These are phyloP conservation scores for Timandra comae DNA, from an alignment of 2,888 invertebrate species.

Conservation along the genomic window DNA sequence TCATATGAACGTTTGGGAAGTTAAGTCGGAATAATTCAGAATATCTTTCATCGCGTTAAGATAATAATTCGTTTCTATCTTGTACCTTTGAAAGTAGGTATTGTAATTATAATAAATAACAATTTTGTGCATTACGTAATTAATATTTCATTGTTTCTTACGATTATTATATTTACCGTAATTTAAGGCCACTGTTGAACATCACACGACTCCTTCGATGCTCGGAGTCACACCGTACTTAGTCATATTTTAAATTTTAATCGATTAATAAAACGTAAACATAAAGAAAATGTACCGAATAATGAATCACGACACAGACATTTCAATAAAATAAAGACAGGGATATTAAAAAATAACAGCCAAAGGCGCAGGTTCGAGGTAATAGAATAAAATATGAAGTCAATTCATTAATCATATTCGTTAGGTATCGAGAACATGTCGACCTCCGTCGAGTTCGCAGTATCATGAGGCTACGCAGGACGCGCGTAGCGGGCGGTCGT, in stretches of 20 bases:
- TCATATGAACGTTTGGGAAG: slow-evolving; percentile 67
- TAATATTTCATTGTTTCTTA: slow-evolving; percentile 75
- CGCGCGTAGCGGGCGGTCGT: slow-evolving; percentile 30
- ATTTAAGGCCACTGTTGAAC: slow-evolving; percentile 71
- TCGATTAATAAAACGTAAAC: slow-evolving; percentile 52
- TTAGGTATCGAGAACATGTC: slow-evolving; percentile 66
- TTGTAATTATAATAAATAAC: slow-evolving; percentile 75
- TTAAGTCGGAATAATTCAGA: slow-evolving; percentile 69
- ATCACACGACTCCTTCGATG: slow-evolving; percentile 52
- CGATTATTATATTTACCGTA: slow-evolving; percentile 74
- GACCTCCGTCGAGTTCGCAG: slow-evolving; percentile 62
- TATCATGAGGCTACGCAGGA: slow-evolving; percentile 32
- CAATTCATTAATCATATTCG: slow-evolving; percentile 76
- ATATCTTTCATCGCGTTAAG: slow-evolving; percentile 75
- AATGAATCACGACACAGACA: slow-evolving; percentile 57
- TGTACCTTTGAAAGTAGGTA: slow-evolving; percentile 74
- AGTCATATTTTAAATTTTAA: slow-evolving; percentile 70
- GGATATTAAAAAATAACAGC: slow-evolving; percentile 69
- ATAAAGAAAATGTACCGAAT: slow-evolving; percentile 55
- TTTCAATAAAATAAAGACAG: slow-evolving; percentile 72
- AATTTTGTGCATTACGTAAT: slow-evolving; percentile 75
- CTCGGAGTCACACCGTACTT: slow-evolving; percentile 67
- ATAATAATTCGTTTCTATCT: slow-evolving; percentile 73
- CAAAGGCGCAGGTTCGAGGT: slow-evolving; percentile 73
- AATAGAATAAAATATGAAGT: slow-evolving; percentile 74